These are phyloP conservation scores for Holotrichia oblita DNA, from an alignment of 1,140 invertebrate genomes.

Conservation along the genomic window DNA sequence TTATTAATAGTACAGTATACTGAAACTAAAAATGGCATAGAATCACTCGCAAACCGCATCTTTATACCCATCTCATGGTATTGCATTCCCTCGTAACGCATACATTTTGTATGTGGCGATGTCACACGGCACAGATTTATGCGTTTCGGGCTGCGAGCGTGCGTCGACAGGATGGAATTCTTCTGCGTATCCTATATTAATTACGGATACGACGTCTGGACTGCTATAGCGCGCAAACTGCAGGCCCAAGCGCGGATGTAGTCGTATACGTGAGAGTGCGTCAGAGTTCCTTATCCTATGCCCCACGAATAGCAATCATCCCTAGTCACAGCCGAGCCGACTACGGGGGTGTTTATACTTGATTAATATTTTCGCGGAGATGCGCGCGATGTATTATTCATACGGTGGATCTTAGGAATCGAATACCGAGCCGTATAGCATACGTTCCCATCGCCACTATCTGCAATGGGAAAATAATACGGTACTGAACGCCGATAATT, in stretches of 20 bases:
- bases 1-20: no score
- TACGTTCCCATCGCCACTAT: not conserved
- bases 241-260: not conserved
- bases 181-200: slow-evolving; percentile 30
- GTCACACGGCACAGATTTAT: not conserved
- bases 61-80: no score
- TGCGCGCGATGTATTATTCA: not conserved
- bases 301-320: slow-evolving; percentile 26
- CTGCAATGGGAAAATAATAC: not conserved
- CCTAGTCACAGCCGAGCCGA: slow-evolving; percentile 2
- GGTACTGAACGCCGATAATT: not conserved
- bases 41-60: no score
- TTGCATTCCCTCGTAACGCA: not conserved
- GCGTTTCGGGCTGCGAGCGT: slow-evolving; percentile 8
- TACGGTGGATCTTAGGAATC: slow-evolving; percentile 1
- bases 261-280: slow-evolving; percentile 2
- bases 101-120: slow-evolving; percentile 7
- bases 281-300: slow-evolving; percentile 12
- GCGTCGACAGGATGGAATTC: slow-evolving; percentile 25
- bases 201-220: slow-evolving; percentile 32
- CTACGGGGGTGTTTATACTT: slow-evolving; percentile 4
- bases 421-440: not conserved
- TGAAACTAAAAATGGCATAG: no score
- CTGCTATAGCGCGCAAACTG: not conserved
- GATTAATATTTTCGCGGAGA: slow-evolving; percentile 20